Percentiles rank a stretch among this genome's conserved stretches.
Evolutionary conservation across 1,140 invertebrate genomes (phyloP).

Genomic region (Leptopilina clavipes): DNA sequence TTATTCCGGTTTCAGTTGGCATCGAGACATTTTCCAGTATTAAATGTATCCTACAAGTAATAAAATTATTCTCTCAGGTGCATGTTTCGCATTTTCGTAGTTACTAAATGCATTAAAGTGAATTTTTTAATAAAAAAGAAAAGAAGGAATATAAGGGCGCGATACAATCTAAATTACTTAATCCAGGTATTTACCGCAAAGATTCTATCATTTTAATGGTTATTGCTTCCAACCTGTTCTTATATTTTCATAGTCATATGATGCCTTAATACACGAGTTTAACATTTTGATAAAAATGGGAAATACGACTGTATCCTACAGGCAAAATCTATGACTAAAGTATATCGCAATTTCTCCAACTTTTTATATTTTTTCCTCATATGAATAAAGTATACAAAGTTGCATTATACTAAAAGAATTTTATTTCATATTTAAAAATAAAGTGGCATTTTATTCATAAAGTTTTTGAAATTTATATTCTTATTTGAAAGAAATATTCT

Average conservation of each 20-base stretch:
- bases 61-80: slow-evolving; percentile 9
- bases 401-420: neutral
- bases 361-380: neutral
- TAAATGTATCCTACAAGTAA: slow-evolving; percentile 4
- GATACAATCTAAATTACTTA: slow-evolving; percentile 34
- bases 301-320: neutral
- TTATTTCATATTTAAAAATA: no score
- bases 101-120: slow-evolving; percentile 19
- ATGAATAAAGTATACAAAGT: slow-evolving; percentile 1
- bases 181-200: slow-evolving; percentile 10
- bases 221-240: slow-evolving; percentile 54
- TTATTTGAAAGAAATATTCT: no score
- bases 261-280: slow-evolving; percentile 50
- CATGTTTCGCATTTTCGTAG: neutral
- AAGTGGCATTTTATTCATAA: no score
- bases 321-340: neutral
- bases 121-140: slow-evolving; percentile 9
- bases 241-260: slow-evolving; percentile 50
- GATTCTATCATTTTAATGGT: slow-evolving; percentile 54
- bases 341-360: neutral
- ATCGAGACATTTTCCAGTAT: slow-evolving; percentile 7
- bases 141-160: slow-evolving; percentile 1
- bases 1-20: neutral
- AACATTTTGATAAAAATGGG: slow-evolving; percentile 52
- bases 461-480: no score